Evolutionary conservation across 1,140 invertebrate species (phyloP).

Genomic region (Adoxophyes honmai): DNA sequence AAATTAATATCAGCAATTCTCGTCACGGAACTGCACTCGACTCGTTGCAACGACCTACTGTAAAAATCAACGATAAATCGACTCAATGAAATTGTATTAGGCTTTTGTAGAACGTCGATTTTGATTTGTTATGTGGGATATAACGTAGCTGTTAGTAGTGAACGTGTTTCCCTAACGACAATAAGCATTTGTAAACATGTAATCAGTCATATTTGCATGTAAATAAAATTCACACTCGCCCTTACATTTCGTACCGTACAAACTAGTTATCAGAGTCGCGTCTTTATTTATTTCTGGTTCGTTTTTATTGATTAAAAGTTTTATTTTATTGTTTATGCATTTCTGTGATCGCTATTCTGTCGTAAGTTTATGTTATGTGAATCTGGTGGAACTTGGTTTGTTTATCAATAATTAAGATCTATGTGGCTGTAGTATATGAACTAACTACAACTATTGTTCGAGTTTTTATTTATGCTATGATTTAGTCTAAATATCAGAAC

Average conservation of each 20-base stretch:
- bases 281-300: conserved; percentile 30
- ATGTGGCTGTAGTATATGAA: too few species aligned
- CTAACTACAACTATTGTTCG: too few species aligned
- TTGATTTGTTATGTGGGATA: neutral
- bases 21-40: too few species aligned
- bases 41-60: too few species aligned
- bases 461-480: too few species aligned
- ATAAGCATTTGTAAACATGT: conserved; percentile 61
- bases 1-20: too few species aligned
- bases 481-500: too few species aligned
- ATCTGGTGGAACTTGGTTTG: neutral
- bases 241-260: conserved; percentile 38
- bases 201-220: conserved; percentile 46
- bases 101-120: neutral
- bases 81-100: too few species aligned
- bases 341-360: conserved; percentile 64
- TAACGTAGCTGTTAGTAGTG: conserved; percentile 21
- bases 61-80: too few species aligned
- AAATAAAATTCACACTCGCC: conserved; percentile 36
- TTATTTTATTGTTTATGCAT: conserved; percentile 62
- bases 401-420: too few species aligned
- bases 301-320: conserved; percentile 42
- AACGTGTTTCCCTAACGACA: conserved; percentile 53
- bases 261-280: conserved; percentile 25
- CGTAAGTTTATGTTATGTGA: conserved; percentile 42